A percentile compares a stretch with the other conserved stretches of the same genome.
Conservation (phyloP, 1,140 invertebrate species). For the Drosophila chauvacae region DNA sequence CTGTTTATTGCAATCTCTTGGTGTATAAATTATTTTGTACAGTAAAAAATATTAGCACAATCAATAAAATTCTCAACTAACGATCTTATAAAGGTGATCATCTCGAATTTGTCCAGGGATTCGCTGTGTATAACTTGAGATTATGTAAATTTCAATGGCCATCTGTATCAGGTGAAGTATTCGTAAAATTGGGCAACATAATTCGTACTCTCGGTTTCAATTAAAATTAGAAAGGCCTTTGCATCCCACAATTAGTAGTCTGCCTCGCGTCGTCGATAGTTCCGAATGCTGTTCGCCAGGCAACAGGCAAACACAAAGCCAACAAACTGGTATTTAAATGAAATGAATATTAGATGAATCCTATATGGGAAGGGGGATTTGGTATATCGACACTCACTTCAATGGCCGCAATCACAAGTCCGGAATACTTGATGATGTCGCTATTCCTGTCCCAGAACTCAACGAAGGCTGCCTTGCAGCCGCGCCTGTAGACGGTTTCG, state of each 20-base stretch:
- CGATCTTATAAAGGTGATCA: conserved; percentile 35
- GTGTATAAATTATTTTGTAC: conserved; percentile 72
- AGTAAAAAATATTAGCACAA: conserved; percentile 64
- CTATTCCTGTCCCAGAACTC: conserved; percentile 85
- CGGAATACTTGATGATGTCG: conserved; percentile 87
- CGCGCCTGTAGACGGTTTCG: conserved; percentile 83
- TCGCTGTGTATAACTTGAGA: conserved; percentile 32
- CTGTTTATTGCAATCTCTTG: conserved; percentile 63
- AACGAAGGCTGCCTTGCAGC: conserved; percentile 85
- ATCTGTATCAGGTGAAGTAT: conserved; percentile 47
- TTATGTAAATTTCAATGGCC: conserved; percentile 65
- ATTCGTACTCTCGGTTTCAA: conserved; percentile 78
- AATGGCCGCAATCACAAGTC: conserved; percentile 88
- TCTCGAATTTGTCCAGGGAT: conserved; percentile 31
- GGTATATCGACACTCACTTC: conserved; percentile 85
- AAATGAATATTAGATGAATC: conserved; percentile 2
- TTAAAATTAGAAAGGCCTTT: conserved; percentile 64
- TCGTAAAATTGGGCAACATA: conserved; percentile 70
- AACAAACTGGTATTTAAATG: conserved; percentile 88
- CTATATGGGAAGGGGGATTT: neutral
- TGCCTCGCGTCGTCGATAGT: conserved; percentile 87
- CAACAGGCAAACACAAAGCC: conserved; percentile 95
- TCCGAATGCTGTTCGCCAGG: conserved; percentile 94
- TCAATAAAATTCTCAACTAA: conserved; percentile 32
- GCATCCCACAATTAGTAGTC: conserved; percentile 85